Evolutionary conservation across 2,113 vertebrate species (phyloP).

Genomic region (Nanorana parkeri): DNA sequence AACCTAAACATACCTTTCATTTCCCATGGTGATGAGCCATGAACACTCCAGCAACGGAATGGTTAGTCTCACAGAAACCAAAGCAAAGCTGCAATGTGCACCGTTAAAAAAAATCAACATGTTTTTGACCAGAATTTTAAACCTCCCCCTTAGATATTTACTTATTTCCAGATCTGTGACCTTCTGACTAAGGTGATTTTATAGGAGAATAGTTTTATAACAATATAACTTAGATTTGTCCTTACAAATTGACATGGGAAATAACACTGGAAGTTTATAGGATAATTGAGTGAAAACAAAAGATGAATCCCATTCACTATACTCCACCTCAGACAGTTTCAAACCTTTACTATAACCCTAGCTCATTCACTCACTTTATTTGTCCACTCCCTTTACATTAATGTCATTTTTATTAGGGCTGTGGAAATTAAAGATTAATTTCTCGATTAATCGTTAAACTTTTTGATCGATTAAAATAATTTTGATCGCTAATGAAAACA

Average conservation of each 20-base stretch:
- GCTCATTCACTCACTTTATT: neutral
- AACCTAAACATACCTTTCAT: constrained; percentile 62
- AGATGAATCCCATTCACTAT: neutral
- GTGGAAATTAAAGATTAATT: too few species aligned
- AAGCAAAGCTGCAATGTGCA: neutral
- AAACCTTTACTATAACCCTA: neutral
- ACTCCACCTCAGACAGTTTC: neutral
- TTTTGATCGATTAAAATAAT: too few species aligned
- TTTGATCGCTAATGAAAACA: too few species aligned
- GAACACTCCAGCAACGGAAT: neutral
- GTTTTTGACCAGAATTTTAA: constrained; percentile 47
- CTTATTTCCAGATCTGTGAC: constrained; percentile 9
- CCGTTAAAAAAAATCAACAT: constrained; percentile 20
- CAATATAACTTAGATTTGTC: neutral
- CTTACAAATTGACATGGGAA: neutral
- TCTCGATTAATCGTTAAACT: too few species aligned
- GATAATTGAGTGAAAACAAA: too few species aligned
- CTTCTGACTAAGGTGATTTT: constrained; percentile 12
- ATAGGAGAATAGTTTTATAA: neutral
- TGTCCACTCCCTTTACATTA: too few species aligned
- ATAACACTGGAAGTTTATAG: neutral
- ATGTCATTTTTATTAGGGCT: too few species aligned
- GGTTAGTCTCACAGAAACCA: constrained; percentile 55
- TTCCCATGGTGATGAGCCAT: constrained; percentile 61
- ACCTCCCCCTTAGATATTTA: constrained; percentile 7